Evolutionary conservation across 2,888 invertebrate genomes (phyloP).

Genomic region (Agrochola lota): DNA sequence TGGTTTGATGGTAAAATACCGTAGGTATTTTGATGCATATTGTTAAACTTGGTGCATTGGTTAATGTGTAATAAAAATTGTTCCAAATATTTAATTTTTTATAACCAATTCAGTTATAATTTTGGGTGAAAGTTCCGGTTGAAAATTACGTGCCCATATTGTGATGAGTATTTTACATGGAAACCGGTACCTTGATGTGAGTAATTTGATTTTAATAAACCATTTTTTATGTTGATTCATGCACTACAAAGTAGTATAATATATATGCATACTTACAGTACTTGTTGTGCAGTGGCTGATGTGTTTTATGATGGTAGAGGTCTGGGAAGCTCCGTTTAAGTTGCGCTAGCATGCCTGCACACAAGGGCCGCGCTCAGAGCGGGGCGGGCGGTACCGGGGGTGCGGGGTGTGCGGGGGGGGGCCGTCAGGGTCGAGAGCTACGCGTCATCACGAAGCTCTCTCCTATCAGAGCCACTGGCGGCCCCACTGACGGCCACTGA

Average conservation of each 20-base stretch:
- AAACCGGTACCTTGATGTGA: conserved; percentile 46
- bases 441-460: conserved; percentile 43
- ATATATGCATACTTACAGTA: conserved; percentile 90
- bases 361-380: conserved; percentile 91
- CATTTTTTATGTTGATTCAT: conserved; percentile 72
- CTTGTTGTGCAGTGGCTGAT: conserved; percentile 94
- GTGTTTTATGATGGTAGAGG: conserved; percentile 94
- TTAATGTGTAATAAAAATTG: not conserved
- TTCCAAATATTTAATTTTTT: conserved; percentile 5
- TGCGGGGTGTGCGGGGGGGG: conserved; percentile 70
- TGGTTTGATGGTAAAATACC: conserved; percentile 15
- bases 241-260: conserved; percentile 79
- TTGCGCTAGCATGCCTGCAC: conserved; percentile 96
- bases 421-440: conserved; percentile 36
- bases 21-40: conserved; percentile 18
- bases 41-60: conserved; percentile 19
- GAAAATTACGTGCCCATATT: conserved; percentile 49
- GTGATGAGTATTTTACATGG: conserved; percentile 63
- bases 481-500: too few relatives aligned
- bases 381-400: conserved; percentile 79
- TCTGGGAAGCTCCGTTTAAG: conserved; percentile 97
- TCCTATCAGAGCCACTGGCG: conserved; percentile 19
- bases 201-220: conserved; percentile 42
- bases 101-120: conserved; percentile 15
- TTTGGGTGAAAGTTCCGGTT: conserved; percentile 35